These are phyloP conservation scores for Hyla sarda DNA, from an alignment of 2,113 vertebrate species.

Conservation along the genomic window DNA sequence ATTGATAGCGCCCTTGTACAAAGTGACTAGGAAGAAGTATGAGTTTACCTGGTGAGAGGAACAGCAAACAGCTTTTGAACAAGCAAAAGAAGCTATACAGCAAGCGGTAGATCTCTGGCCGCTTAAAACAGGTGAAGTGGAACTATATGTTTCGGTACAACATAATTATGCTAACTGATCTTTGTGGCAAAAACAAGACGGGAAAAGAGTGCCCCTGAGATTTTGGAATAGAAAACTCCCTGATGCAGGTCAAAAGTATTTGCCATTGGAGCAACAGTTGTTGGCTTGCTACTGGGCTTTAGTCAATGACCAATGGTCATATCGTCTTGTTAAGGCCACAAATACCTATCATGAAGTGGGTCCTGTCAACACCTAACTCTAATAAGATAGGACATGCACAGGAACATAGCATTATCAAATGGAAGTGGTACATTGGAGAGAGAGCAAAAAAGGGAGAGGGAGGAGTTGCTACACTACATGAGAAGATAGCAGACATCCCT, in stretches of 20 bases:
- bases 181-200: neutral
- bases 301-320: neutral
- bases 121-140: neutral
- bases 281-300: slow-evolving; percentile 3
- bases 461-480: neutral
- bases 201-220: neutral
- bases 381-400: slow-evolving; percentile 13
- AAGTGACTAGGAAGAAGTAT: neutral
- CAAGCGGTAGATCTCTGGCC: neutral
- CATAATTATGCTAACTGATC: neutral
- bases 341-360: slow-evolving; percentile 1
- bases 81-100: neutral
- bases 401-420: neutral
- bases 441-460: neutral
- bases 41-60: neutral
- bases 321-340: neutral
- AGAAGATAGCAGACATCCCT: neutral
- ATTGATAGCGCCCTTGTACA: neutral
- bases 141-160: neutral
- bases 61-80: neutral
- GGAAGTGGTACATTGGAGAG: slow-evolving; percentile 25
- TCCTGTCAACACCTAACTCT: neutral
- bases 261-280: neutral
- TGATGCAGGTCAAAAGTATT: neutral
- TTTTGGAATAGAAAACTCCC: slow-evolving; percentile 1